These are phyloP conservation scores for Phocides pigmalion DNA, from an alignment of 1,140 invertebrate species.

Conservation along the genomic window DNA sequence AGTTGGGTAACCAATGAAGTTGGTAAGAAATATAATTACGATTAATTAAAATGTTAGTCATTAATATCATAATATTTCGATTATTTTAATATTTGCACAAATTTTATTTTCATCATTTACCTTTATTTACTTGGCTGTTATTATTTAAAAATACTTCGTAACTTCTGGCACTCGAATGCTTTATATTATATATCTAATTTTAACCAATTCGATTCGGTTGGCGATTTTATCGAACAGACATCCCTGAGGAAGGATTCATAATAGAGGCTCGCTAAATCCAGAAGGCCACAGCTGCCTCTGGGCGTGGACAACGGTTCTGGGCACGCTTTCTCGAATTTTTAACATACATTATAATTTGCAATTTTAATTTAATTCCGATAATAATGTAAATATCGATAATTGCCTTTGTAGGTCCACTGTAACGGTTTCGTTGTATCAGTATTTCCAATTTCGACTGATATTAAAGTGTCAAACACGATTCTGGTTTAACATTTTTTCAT, in stretches of 20 bases:
- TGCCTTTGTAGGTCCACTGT: background rate
- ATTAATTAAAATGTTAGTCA: too few relatives aligned
- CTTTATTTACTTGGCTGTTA: too few relatives aligned
- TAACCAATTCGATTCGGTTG: too few relatives aligned
- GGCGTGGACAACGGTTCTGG: slow-evolving; percentile 58
- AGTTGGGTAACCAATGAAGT: too few relatives aligned
- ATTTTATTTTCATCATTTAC: too few relatives aligned
- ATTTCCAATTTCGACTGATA: background rate
- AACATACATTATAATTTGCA: slow-evolving; percentile 43
- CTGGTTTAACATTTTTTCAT: background rate
- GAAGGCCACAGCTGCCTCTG: slow-evolving; percentile 62
- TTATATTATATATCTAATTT: too few relatives aligned
- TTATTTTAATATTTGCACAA: too few relatives aligned
- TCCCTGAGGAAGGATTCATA: slow-evolving; percentile 43
- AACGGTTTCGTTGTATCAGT: background rate
- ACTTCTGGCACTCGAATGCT: too few relatives aligned
- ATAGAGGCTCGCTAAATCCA: slow-evolving; percentile 62
- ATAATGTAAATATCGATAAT: slow-evolving; percentile 23
- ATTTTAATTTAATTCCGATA: slow-evolving; percentile 37
- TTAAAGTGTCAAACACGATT: background rate
- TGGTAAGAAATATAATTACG: too few relatives aligned
- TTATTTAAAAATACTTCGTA: too few relatives aligned
- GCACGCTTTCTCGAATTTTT: slow-evolving; percentile 58
- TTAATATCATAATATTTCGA: too few relatives aligned
- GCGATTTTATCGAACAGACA: background rate